Conservation (phyloP, 2,797 vertebrate species). For the Pangasius macronema region DNA sequence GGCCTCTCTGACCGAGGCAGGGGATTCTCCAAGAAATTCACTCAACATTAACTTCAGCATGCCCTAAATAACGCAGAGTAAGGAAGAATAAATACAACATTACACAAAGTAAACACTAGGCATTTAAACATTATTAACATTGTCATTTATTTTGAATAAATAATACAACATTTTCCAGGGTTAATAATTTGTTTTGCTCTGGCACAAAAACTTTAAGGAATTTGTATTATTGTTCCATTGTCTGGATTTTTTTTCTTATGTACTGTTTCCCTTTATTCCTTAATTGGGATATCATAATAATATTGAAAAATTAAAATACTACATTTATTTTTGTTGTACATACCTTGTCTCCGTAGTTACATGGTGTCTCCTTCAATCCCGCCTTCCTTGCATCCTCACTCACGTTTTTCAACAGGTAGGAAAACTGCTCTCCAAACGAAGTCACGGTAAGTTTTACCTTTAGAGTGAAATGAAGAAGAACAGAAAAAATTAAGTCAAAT, state of each 20-base stretch:
- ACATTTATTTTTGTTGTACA: background rate
- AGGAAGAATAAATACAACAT: background rate
- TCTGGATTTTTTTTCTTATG: too few relatives aligned
- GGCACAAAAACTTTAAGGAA: background rate
- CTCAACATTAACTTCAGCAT: background rate
- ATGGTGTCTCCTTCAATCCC: background rate
- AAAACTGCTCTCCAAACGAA: conserved; percentile 9
- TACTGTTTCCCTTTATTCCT: too few relatives aligned
- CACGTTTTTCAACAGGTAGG: conserved; percentile 9
- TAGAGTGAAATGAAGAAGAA: background rate
- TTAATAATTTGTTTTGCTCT: background rate
- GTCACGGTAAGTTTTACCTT: background rate
- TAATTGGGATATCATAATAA: background rate
- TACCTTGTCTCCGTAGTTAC: conserved; percentile 21
- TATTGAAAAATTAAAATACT: background rate
- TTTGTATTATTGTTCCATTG: background rate
- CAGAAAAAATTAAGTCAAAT: background rate
- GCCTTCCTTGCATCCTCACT: background rate
- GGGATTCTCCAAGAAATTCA: background rate
- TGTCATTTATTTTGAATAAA: background rate
- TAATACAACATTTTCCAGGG: background rate
- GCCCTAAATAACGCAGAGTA: background rate
- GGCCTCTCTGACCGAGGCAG: background rate
- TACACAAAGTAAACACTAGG: background rate
- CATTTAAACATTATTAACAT: background rate